These are phyloP conservation scores for Entomobrya multifasciata DNA, from an alignment of 2,888 invertebrate species.

Conservation along the genomic window DNA sequence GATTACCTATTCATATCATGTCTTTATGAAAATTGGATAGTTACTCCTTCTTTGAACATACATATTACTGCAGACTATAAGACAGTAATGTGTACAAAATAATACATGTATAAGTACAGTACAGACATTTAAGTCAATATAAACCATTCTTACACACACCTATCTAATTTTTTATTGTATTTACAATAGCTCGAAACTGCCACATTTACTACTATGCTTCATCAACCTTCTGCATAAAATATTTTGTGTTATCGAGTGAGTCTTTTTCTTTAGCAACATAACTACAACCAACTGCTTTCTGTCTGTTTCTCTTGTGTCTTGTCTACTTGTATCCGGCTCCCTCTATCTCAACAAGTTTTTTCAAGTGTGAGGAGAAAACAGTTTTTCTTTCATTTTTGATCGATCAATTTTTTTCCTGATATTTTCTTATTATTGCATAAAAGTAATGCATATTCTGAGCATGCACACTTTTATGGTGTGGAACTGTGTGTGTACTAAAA, in stretches of 20 bases:
- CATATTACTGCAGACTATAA: too few relatives aligned
- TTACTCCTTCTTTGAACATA: too few relatives aligned
- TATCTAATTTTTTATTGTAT: background rate
- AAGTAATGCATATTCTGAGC: background rate
- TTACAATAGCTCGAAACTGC: background rate
- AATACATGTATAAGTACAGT: background rate
- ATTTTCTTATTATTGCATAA: background rate
- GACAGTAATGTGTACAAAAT: too few relatives aligned
- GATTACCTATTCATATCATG: too few relatives aligned
- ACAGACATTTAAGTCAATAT: background rate
- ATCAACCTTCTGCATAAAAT: background rate
- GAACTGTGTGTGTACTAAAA: background rate
- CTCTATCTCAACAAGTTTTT: slow-evolving; percentile 58
- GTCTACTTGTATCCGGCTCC: slow-evolving; percentile 37
- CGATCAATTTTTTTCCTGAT: slow-evolving; percentile 28
- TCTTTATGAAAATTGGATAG: too few relatives aligned
- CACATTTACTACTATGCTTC: too few relatives aligned
- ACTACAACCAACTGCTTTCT: slow-evolving; percentile 16
- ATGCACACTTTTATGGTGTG: background rate
- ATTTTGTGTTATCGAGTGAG: background rate
- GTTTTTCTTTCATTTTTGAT: slow-evolving; percentile 34
- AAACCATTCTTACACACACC: background rate
- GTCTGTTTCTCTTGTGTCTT: background rate
- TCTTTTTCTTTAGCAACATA: background rate
- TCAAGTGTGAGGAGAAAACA: slow-evolving; percentile 56